These are phyloP conservation scores for Andrena trimmerana DNA, from an alignment of 2,888 invertebrate genomes.

Conservation along the genomic window DNA sequence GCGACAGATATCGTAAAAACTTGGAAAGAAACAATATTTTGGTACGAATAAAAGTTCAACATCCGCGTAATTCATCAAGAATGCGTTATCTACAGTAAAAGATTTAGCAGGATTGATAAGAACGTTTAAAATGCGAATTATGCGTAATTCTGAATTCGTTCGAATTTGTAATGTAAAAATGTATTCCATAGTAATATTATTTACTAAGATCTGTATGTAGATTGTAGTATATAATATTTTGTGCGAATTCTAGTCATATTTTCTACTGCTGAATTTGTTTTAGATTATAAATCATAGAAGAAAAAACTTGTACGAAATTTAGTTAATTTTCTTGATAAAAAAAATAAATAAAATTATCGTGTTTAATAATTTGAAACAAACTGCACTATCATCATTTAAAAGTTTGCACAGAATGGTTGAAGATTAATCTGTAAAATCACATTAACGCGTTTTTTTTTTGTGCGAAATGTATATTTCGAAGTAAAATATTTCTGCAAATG, in stretches of 20 bases:
- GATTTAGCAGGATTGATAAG: conserved; percentile 10
- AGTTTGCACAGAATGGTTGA: conserved; percentile 5
- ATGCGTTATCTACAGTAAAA: conserved; percentile 19
- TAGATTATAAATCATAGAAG: conserved; percentile 35
- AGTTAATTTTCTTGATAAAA: conserved; percentile 15
- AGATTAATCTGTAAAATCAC: conserved; percentile 32
- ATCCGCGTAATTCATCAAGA: neutral
- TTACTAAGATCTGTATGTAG: conserved; percentile 50
- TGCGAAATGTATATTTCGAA: conserved; percentile 38
- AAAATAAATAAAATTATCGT: conserved; percentile 14
- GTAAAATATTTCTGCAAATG: conserved; percentile 49
- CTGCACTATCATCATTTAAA: conserved; percentile 7
- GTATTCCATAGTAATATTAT: conserved; percentile 49
- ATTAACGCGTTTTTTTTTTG: conserved; percentile 31
- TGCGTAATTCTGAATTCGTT: conserved; percentile 6
- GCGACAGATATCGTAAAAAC: neutral
- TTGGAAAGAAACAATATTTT: neutral
- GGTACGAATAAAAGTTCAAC: neutral
- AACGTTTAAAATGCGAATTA: conserved; percentile 8
- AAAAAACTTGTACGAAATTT: conserved; percentile 25
- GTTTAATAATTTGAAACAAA: conserved; percentile 1
- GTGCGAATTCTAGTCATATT: conserved; percentile 68
- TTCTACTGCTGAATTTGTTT: conserved; percentile 65
- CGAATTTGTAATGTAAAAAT: conserved; percentile 6
- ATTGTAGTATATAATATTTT: conserved; percentile 53